phyloP scores from a whole-genome alignment of 2,888 invertebrate species.

The Cerceris ruficornis region DNA sequence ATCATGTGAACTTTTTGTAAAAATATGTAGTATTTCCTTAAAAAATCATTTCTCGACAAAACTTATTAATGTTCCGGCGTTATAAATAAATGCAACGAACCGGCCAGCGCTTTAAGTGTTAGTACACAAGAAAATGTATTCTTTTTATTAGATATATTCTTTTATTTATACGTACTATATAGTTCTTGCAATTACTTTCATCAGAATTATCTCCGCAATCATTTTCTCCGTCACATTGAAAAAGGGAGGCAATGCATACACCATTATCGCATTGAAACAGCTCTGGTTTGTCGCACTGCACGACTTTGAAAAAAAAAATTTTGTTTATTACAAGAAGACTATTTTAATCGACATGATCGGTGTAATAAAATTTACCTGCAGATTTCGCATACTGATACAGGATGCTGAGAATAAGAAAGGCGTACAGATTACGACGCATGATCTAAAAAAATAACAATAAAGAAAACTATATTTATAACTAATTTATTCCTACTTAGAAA shows the following conservation, averaged over 20 bases:
- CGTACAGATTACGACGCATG: slow-evolving; percentile 33
- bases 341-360: neutral
- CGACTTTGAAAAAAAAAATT: slow-evolving; percentile 1
- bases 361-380: slow-evolving; percentile 24
- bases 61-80: no score
- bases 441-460: slow-evolving; percentile 35
- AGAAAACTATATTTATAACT: neutral
- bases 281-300: slow-evolving; percentile 56
- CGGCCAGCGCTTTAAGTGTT: no score
- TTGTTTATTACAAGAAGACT: neutral
- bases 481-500: no score
- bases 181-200: slow-evolving; percentile 81
- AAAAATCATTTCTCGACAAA: no score
- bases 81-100: no score
- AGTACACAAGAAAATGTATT: no score
- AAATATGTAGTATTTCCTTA: no score
- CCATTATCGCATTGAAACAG: slow-evolving; percentile 82
- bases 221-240: slow-evolving; percentile 84
- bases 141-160: neutral
- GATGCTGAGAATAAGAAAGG: slow-evolving; percentile 15
- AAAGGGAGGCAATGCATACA: slow-evolving; percentile 82
- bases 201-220: slow-evolving; percentile 85
- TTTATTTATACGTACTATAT: slow-evolving; percentile 34
- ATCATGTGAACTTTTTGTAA: no score
- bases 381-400: slow-evolving; percentile 10